phyloP scores from a whole-genome alignment of 2,113 vertebrate genomes.

The Dolichotis patagonum region DNA sequence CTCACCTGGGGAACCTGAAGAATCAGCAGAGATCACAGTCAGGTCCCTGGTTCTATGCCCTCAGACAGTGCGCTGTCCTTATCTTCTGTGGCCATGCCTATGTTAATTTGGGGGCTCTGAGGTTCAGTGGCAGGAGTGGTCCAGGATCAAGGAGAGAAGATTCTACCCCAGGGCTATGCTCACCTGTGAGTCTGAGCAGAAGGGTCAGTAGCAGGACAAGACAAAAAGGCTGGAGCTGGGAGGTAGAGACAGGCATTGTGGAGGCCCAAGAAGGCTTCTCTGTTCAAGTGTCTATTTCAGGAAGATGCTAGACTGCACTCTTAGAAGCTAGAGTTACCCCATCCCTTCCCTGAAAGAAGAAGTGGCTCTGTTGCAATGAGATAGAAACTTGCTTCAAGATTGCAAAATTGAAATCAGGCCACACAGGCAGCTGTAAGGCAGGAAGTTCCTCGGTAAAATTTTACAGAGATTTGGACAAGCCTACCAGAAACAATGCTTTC shows the following conservation, averaged over 20 bases:
- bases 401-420: not conserved
- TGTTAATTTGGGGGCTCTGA: not conserved
- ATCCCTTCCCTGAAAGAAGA: not conserved
- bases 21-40: not conserved
- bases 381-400: not conserved
- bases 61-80: not conserved
- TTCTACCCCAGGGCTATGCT: not conserved
- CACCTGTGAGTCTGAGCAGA: constrained; percentile 35
- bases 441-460: not conserved
- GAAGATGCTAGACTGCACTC: not conserved
- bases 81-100: not conserved
- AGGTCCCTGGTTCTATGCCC: not conserved
- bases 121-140: rapidly evolving
- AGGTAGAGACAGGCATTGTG: not conserved
- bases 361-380: not conserved
- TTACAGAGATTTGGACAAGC: too few relatives aligned
- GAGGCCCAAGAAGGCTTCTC: not conserved
- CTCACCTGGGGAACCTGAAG: not conserved
- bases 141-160: not conserved
- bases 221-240: rapidly evolving
- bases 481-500: too few relatives aligned
- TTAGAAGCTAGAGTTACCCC: not conserved
- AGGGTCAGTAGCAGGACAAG: constrained; percentile 17
- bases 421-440: not conserved
- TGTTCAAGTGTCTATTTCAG: not conserved